These are phyloP conservation scores for Onthophagus sagittarius DNA, from an alignment of 2,888 invertebrate genomes.

Conservation along the genomic window DNA sequence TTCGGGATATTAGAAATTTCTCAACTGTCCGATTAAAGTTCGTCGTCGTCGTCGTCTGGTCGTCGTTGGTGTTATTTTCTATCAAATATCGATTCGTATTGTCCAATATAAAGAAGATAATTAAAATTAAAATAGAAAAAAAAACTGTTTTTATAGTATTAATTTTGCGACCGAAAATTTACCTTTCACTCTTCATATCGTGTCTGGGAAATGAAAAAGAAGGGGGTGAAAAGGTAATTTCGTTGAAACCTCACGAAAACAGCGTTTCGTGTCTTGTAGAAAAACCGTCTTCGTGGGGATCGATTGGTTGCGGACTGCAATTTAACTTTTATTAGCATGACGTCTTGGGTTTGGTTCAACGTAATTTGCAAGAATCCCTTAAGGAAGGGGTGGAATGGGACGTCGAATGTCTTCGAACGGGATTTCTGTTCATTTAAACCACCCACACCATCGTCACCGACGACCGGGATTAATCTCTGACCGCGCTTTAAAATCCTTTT, in stretches of 20 bases:
- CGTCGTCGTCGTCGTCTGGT: neutral
- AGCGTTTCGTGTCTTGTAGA: neutral
- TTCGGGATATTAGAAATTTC: neutral
- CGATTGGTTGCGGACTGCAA: neutral
- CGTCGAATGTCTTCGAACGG: neutral
- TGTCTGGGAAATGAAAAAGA: too few relatives aligned
- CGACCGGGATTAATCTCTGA: neutral
- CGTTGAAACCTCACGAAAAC: neutral
- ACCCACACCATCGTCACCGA: neutral
- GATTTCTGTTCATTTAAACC: neutral
- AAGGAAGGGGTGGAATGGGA: neutral
- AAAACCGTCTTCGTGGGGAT: neutral
- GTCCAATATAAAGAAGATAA: too few relatives aligned
- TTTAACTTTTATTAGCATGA: neutral
- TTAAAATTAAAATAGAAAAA: too few relatives aligned
- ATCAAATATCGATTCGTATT: too few relatives aligned
- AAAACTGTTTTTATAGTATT: neutral
- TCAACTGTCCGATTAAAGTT: neutral
- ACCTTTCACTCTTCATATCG: neutral
- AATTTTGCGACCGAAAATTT: neutral
- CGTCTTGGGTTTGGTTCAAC: neutral
- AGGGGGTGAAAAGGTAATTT: neutral
- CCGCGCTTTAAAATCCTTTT: neutral
- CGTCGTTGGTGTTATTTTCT: too few relatives aligned
- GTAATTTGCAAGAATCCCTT: neutral